Conservation (phyloP, 2,113 vertebrate genomes). For the Neomonachus schauinslandi region DNA sequence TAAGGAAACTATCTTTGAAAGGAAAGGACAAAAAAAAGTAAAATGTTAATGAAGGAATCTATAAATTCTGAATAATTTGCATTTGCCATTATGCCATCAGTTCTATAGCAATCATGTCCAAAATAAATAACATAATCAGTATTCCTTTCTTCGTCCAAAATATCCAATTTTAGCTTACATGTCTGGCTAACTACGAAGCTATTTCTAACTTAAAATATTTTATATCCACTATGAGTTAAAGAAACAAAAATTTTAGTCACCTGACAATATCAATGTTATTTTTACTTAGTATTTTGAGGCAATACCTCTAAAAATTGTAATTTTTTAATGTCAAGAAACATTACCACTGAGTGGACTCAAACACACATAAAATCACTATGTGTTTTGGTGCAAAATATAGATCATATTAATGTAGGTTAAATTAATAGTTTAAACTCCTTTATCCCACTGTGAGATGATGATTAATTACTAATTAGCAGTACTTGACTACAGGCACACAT, state of each 20-base stretch:
- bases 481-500: neutral
- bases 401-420: slow-evolving; percentile 22
- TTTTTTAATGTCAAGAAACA: slow-evolving; percentile 22
- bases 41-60: slow-evolving; percentile 15
- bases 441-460: neutral
- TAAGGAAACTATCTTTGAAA: slow-evolving; percentile 2
- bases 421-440: neutral
- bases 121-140: slow-evolving; percentile 40
- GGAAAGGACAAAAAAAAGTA: slow-evolving; percentile 28
- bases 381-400: neutral
- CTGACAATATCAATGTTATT: neutral
- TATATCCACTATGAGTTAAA: neutral
- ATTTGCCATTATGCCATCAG: slow-evolving; percentile 7
- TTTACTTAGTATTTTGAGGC: neutral
- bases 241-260: neutral
- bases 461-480: slow-evolving; percentile 4
- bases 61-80: slow-evolving; percentile 23
- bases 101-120: neutral
- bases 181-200: neutral
- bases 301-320: neutral
- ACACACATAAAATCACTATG: neutral
- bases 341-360: neutral
- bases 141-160: slow-evolving; percentile 1
- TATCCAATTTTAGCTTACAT: slow-evolving; percentile 38
- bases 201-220: slow-evolving; percentile 38